Evolutionary conservation across 2,888 invertebrate species (phyloP).

Genomic region (Trissolcus japonicus): DNA sequence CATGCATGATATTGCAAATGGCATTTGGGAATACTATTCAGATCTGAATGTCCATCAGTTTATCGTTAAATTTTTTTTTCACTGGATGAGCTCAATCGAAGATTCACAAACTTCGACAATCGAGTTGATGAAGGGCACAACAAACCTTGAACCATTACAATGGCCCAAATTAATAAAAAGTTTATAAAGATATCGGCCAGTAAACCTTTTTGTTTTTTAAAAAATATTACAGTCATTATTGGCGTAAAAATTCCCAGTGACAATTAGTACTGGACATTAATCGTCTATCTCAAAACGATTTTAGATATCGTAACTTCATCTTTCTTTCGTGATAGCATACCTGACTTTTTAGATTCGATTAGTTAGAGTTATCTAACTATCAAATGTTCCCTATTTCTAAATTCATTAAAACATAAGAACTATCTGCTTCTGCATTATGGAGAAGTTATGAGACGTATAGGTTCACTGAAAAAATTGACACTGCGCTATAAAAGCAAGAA

Average conservation of each 20-base stretch:
- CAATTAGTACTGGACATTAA: background rate
- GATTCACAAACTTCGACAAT: too few relatives aligned
- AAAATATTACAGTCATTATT: background rate
- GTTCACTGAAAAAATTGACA: too few relatives aligned
- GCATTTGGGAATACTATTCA: slow-evolving; percentile 5
- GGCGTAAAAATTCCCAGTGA: background rate
- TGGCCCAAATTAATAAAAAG: background rate
- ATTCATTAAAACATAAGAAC: too few relatives aligned
- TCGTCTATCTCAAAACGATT: slow-evolving; percentile 1
- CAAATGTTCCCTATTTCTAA: too few relatives aligned
- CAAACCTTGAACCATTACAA: too few relatives aligned
- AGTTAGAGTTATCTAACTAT: too few relatives aligned
- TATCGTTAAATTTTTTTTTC: background rate
- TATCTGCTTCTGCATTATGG: too few relatives aligned
- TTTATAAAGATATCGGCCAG: background rate
- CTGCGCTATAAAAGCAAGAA: too few relatives aligned
- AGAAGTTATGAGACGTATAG: too few relatives aligned
- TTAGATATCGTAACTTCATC: background rate
- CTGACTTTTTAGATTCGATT: too few relatives aligned
- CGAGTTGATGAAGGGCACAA: background rate
- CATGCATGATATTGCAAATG: slow-evolving; percentile 11
- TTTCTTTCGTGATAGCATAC: background rate
- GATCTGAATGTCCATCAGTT: slow-evolving; percentile 1
- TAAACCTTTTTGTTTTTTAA: background rate
- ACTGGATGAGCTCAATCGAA: too few relatives aligned